These are phyloP conservation scores for Macrostomum lignano DNA, from an alignment of 1,140 invertebrate species.

Conservation along the genomic window DNA sequence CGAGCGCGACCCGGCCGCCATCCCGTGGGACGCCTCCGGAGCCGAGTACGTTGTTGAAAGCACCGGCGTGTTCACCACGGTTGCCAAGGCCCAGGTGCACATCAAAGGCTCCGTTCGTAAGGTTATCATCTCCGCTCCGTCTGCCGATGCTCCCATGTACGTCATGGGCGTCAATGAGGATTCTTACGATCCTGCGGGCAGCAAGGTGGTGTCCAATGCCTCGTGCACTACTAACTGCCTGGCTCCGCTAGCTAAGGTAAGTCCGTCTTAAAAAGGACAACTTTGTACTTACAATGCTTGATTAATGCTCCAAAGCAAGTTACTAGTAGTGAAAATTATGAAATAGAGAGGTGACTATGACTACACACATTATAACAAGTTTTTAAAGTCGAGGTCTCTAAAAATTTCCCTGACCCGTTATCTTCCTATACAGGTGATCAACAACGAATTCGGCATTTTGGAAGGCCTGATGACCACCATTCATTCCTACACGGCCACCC, in stretches of 20 bases:
- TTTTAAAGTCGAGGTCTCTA: too few species aligned
- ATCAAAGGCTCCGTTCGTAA: conserved; percentile 62
- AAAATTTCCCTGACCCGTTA: too few species aligned
- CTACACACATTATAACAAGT: too few species aligned
- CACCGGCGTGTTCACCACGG: conserved; percentile 80
- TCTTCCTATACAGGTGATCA: too few species aligned
- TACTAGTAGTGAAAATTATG: too few species aligned
- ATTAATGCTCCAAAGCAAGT: too few species aligned
- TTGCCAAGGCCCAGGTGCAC: conserved; percentile 48
- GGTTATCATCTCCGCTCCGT: conserved; percentile 87
- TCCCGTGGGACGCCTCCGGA: conserved; percentile 58
- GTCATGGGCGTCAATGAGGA: conserved; percentile 59
- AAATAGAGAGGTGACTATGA: too few species aligned
- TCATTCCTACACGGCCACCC: conserved; percentile 85
- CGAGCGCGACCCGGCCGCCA: conserved; percentile 40
- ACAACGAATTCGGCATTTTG: conserved; percentile 71
- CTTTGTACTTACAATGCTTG: too few species aligned
- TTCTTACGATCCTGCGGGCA: background rate
- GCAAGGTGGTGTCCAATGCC: conserved; percentile 36
- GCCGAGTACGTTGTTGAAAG: conserved; percentile 84
- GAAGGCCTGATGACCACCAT: conserved; percentile 96
- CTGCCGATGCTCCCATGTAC: conserved; percentile 90
- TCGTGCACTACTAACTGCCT: conserved; percentile 98
- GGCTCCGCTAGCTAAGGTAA: conserved; percentile 87
- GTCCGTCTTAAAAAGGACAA: too few species aligned